Evolutionary conservation across 2,888 invertebrate genomes (phyloP).

Genomic region (Sialis lutaria): DNA sequence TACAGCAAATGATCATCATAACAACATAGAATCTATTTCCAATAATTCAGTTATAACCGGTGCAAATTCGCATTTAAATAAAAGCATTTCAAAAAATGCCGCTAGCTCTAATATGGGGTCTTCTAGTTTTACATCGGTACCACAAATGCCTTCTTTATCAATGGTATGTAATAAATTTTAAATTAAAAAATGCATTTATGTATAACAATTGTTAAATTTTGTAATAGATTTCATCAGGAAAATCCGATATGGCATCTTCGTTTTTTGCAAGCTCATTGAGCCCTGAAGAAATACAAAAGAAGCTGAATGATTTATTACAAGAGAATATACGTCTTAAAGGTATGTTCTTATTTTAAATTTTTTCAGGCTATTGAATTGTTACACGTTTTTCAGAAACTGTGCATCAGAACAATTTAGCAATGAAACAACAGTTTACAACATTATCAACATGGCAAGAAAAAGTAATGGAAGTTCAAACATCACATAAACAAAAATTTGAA

Average conservation of each 20-base stretch:
- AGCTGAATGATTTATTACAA: constrained; percentile 17
- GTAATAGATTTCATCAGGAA: too few species aligned
- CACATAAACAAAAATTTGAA: constrained; percentile 46
- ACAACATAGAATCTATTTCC: too few species aligned
- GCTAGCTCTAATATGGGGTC: neutral
- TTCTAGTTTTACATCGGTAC: constrained; percentile 8
- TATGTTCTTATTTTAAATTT: constrained; percentile 4
- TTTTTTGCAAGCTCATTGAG: constrained; percentile 11
- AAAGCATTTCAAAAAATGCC: neutral
- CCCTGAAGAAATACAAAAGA: constrained; percentile 18
- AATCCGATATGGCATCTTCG: neutral
- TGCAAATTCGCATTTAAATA: constrained; percentile 2
- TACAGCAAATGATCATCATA: neutral
- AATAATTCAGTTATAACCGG: neutral
- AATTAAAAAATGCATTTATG: too few species aligned
- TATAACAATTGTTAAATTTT: too few species aligned
- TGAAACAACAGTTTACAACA: constrained; percentile 45
- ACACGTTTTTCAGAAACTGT: constrained; percentile 38
- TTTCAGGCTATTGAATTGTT: neutral
- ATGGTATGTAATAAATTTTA: neutral
- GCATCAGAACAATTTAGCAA: constrained; percentile 43
- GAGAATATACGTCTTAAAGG: constrained; percentile 18
- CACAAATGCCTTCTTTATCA: constrained; percentile 6
- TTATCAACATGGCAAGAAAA: constrained; percentile 46
- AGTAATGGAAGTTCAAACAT: constrained; percentile 38